A percentile compares a stretch with the other conserved stretches of the same genome.
Evolutionary conservation across 2,888 invertebrate genomes (phyloP).

Genomic region (Horisme vitalbata): DNA sequence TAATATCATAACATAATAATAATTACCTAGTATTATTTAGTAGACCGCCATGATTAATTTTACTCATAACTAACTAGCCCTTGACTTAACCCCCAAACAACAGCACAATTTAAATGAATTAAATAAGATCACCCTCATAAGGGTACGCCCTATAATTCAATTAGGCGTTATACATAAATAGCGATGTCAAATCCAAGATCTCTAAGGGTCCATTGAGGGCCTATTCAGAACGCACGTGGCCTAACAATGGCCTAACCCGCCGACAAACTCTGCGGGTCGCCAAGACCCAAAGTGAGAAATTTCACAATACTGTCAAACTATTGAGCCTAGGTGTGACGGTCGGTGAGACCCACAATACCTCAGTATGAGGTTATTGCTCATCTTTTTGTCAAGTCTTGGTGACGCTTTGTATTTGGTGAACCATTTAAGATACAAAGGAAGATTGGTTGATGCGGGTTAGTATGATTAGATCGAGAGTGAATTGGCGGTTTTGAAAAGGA

Average conservation of each 20-base stretch:
- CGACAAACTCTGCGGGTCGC: slow-evolving; percentile 69
- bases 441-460: slow-evolving; percentile 42
- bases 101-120: slow-evolving; percentile 46
- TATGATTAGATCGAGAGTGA: slow-evolving; percentile 36
- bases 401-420: slow-evolving; percentile 55
- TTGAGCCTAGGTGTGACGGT: slow-evolving; percentile 69
- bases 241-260: slow-evolving; percentile 66
- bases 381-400: slow-evolving; percentile 55
- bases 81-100: slow-evolving; percentile 13
- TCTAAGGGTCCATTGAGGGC: slow-evolving; percentile 52
- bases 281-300: slow-evolving; percentile 64
- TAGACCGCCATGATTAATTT: slow-evolving; percentile 5
- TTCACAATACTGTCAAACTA: slow-evolving; percentile 76
- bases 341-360: slow-evolving; percentile 59
- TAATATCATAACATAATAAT: background rate
- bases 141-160: slow-evolving; percentile 71
- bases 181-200: slow-evolving; percentile 64
- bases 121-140: slow-evolving; percentile 61
- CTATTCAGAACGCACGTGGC: slow-evolving; percentile 74
- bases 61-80: slow-evolving; percentile 2
- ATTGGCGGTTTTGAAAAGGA: slow-evolving; percentile 22
- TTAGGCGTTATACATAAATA: slow-evolving; percentile 70
- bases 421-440: slow-evolving; percentile 49
- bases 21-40: background rate
- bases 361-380: slow-evolving; percentile 66